These are phyloP conservation scores for Trachymyrmex cornetzi DNA, from an alignment of 1,140 invertebrate species.

Conservation along the genomic window DNA sequence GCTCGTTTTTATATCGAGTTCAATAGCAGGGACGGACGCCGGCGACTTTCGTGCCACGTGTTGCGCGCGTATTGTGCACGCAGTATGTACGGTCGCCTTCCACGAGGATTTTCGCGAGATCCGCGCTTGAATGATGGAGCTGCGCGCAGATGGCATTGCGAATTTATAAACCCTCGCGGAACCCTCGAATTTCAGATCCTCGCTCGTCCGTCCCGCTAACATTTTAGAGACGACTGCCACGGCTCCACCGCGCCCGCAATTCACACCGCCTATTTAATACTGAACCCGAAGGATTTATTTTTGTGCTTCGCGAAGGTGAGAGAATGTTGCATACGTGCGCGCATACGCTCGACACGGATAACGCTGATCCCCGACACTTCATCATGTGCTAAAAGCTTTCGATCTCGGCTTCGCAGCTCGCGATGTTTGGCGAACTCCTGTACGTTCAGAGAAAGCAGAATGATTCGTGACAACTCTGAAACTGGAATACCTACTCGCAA, in stretches of 20 bases:
- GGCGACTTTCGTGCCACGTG: constrained; percentile 34
- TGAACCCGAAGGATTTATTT: constrained; percentile 29
- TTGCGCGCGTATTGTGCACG: constrained; percentile 59
- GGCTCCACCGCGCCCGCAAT: neutral
- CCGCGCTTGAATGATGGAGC: constrained; percentile 14
- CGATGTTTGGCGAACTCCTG: neutral
- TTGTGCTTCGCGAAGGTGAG: constrained; percentile 10
- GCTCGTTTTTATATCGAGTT: constrained; percentile 22
- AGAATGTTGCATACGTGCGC: neutral
- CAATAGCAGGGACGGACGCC: neutral
- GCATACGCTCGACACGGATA: constrained; percentile 3
- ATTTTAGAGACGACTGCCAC: neutral
- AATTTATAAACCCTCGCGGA: constrained; percentile 29
- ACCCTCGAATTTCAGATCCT: constrained; percentile 9
- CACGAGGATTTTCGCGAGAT: constrained; percentile 39
- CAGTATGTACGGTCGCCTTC: constrained; percentile 21
- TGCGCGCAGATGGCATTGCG: constrained; percentile 19
- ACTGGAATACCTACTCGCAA: neutral
- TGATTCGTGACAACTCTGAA: neutral
- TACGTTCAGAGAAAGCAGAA: neutral
- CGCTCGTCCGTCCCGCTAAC: no score
- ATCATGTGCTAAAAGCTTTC: constrained; percentile 47
- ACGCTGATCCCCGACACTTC: constrained; percentile 26
- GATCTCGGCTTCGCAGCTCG: constrained; percentile 23
- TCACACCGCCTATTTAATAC: constrained; percentile 23